Conservation (phyloP, 2,888 invertebrate species). For the Tridacna gigas region DNA sequence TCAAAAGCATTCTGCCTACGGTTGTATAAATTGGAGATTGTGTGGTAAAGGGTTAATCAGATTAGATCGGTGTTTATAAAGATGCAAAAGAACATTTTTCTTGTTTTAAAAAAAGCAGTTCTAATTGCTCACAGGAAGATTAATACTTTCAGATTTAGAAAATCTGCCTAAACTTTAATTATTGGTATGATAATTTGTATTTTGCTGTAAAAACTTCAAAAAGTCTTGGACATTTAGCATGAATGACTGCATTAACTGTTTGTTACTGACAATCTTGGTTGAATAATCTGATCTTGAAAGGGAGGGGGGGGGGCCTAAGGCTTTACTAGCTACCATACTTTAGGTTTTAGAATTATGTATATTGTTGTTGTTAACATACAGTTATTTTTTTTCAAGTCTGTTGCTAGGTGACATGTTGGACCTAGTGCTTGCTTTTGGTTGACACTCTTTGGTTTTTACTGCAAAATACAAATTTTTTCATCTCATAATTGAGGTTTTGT, state of each 20-base stretch:
- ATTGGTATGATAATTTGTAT: slow-evolving; percentile 12
- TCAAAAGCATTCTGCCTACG: too few species aligned
- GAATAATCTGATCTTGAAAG: neutral
- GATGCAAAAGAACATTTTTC: too few species aligned
- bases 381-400: neutral
- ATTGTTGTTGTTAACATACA: neutral
- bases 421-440: slow-evolving; percentile 46
- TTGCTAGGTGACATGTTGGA: slow-evolving; percentile 67
- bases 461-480: slow-evolving; percentile 5
- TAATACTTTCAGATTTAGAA: neutral
- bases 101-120: too few species aligned
- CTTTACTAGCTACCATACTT: too few species aligned
- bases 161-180: neutral
- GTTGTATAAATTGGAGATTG: too few species aligned
- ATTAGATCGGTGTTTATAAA: too few species aligned
- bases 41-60: too few species aligned
- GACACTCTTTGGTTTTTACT: slow-evolving; percentile 15
- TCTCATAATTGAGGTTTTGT: slow-evolving; percentile 30
- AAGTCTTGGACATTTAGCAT: slow-evolving; percentile 14
- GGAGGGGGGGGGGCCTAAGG: too few species aligned
- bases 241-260: neutral
- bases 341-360: too few species aligned
- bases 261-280: neutral
- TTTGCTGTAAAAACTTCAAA: slow-evolving; percentile 19
- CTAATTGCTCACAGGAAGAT: neutral